Evolutionary conservation across 2,888 invertebrate genomes (phyloP).

Genomic region (Ophion obscuratus): DNA sequence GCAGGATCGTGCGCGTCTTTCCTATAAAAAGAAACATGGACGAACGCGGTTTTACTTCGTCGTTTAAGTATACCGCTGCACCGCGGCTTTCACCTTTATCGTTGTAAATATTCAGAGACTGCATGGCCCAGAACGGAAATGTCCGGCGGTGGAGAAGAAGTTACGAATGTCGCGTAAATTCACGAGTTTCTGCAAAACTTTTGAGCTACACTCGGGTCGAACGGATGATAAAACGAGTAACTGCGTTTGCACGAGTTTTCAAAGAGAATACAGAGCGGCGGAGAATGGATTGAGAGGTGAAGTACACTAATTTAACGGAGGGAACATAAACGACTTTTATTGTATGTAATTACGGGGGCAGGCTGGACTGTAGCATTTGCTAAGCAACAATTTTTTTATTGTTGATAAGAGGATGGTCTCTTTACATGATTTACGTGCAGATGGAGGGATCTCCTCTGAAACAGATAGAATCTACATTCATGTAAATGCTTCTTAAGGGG

Average conservation of each 20-base stretch:
- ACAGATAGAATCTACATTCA: neutral
- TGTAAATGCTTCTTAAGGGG: too few species aligned
- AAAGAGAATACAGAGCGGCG: neutral
- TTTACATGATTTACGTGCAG: neutral
- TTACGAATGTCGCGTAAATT: neutral
- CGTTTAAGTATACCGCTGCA: neutral
- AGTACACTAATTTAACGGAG: neutral
- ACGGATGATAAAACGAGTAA: neutral
- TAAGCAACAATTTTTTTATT: neutral
- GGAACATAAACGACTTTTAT: neutral
- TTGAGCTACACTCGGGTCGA: neutral
- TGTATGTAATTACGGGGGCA: neutral
- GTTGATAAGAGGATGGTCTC: neutral
- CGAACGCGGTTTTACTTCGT: slow-evolving; percentile 2
- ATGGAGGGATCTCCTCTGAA: neutral
- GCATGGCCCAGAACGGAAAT: neutral
- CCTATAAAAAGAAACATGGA: neutral
- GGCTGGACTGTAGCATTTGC: neutral
- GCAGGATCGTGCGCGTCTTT: slow-evolving; percentile 11
- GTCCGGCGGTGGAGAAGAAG: neutral
- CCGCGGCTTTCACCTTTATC: slow-evolving; percentile 1
- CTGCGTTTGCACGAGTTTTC: neutral
- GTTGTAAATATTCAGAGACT: slow-evolving; percentile 23
- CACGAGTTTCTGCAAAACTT: slow-evolving; percentile 7
- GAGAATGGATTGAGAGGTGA: neutral